Evolutionary conservation across 2,113 vertebrate species (phyloP).

Genomic region (Daboia siamensis): DNA sequence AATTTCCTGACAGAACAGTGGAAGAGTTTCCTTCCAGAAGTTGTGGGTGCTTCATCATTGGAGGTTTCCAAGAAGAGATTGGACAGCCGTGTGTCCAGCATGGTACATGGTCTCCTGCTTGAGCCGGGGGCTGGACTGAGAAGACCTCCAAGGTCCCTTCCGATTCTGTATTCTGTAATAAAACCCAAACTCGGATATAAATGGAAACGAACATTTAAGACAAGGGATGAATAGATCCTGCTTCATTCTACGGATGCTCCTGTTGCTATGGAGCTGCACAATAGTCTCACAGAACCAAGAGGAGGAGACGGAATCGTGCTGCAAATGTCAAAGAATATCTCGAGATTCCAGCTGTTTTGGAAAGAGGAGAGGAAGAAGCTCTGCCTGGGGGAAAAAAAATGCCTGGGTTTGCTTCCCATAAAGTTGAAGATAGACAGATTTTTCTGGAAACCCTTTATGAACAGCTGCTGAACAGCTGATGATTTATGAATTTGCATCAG

Average conservation of each 20-base stretch:
- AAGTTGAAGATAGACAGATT: neutral
- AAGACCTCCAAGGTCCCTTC: neutral
- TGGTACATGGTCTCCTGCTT: neutral
- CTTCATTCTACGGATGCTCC: constrained; percentile 42
- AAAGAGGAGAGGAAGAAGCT: constrained; percentile 14
- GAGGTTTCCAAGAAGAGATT: neutral
- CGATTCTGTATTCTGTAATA: neutral
- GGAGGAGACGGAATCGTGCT: constrained; percentile 55
- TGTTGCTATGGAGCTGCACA: constrained; percentile 67
- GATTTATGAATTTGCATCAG: neutral
- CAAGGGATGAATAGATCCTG: constrained; percentile 1
- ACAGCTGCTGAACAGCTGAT: neutral
- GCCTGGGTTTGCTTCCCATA: neutral
- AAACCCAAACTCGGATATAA: neutral
- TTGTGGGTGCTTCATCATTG: neutral
- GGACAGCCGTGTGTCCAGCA: too few relatives aligned
- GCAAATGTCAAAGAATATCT: constrained; percentile 73
- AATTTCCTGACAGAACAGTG: neutral
- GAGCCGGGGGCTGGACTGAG: neutral
- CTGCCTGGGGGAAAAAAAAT: constrained; percentile 16
- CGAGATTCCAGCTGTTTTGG: constrained; percentile 30
- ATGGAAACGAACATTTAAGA: constrained; percentile 27
- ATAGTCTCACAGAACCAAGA: constrained; percentile 53
- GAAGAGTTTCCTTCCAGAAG: too few relatives aligned
- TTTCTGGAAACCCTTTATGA: neutral